Percentiles rank a stretch among this genome's conserved stretches.
Conservation (phyloP, 2,888 invertebrate genomes). For the Plebejus anna region DNA sequence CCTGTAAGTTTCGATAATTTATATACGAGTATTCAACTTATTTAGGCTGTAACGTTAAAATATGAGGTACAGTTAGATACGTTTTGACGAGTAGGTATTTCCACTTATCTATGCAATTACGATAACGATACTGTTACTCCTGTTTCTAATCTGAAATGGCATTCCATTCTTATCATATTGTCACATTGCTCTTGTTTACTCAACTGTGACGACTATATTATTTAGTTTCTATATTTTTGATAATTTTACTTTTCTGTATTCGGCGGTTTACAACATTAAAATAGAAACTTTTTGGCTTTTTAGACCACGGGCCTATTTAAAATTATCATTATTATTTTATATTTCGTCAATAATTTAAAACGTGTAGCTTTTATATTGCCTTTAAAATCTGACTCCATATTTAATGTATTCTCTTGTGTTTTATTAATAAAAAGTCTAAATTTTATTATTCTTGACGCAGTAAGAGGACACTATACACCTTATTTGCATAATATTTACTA, state of each 20-base stretch:
- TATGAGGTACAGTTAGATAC: not conserved
- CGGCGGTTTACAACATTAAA: not conserved
- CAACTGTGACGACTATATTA: conserved; percentile 47
- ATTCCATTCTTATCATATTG: conserved; percentile 64
- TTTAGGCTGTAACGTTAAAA: conserved; percentile 12
- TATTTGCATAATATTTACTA: conserved; percentile 70
- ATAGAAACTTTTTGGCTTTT: not conserved
- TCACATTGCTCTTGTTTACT: conserved; percentile 57
- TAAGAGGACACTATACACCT: conserved; percentile 52
- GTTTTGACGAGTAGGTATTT: conserved; percentile 37
- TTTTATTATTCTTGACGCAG: conserved; percentile 55
- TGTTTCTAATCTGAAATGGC: conserved; percentile 73
- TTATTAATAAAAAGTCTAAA: conserved; percentile 47
- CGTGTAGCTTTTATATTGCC: not conserved
- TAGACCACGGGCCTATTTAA: not conserved
- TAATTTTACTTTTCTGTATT: not conserved
- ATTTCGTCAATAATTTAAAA: not conserved
- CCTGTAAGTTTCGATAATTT: not conserved
- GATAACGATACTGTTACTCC: conserved; percentile 66
- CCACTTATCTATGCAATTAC: conserved; percentile 65
- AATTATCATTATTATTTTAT: not conserved
- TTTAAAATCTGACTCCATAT: conserved; percentile 42
- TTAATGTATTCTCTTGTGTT: conserved; percentile 38
- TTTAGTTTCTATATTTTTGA: not conserved
- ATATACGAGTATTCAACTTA: not conserved